These are phyloP conservation scores for Albula goreensis DNA, from an alignment of 2,113 vertebrate genomes.

Conservation along the genomic window DNA sequence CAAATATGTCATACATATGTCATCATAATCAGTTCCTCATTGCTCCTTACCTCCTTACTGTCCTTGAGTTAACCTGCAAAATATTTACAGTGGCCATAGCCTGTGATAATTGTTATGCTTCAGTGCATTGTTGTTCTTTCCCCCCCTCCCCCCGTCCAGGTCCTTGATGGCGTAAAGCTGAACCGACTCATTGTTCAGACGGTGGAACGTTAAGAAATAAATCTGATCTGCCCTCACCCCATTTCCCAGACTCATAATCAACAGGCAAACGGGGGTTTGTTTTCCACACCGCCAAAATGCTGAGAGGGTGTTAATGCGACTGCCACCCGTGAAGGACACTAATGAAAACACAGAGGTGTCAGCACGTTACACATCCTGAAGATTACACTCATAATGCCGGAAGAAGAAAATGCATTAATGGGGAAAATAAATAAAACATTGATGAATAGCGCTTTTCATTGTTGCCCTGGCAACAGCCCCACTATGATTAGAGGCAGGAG, in stretches of 20 bases:
- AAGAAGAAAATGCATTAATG: constrained; percentile 57
- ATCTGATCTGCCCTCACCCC: background rate
- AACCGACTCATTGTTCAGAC: background rate
- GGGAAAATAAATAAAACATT: constrained; percentile 65
- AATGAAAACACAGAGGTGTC: constrained; percentile 65
- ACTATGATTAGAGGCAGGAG: constrained; percentile 54
- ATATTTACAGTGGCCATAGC: background rate
- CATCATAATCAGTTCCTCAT: background rate
- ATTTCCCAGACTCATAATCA: background rate
- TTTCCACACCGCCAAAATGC: constrained; percentile 42
- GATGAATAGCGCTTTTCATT: constrained; percentile 45
- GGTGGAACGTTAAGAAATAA: background rate
- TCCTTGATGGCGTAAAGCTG: background rate
- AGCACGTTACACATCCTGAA: constrained; percentile 41
- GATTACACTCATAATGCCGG: constrained; percentile 57
- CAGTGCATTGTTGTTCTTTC: background rate
- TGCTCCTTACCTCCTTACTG: background rate
- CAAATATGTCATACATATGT: background rate
- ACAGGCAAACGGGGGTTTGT: constrained; percentile 40
- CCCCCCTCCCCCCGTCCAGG: background rate
- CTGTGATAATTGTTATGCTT: background rate
- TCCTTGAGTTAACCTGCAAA: background rate
- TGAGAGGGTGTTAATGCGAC: constrained; percentile 41
- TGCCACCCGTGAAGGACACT: constrained; percentile 42
- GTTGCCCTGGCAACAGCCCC: constrained; percentile 54